Evolutionary conservation across 2,113 vertebrate genomes (phyloP).

Genomic region (Rallus limicola): DNA sequence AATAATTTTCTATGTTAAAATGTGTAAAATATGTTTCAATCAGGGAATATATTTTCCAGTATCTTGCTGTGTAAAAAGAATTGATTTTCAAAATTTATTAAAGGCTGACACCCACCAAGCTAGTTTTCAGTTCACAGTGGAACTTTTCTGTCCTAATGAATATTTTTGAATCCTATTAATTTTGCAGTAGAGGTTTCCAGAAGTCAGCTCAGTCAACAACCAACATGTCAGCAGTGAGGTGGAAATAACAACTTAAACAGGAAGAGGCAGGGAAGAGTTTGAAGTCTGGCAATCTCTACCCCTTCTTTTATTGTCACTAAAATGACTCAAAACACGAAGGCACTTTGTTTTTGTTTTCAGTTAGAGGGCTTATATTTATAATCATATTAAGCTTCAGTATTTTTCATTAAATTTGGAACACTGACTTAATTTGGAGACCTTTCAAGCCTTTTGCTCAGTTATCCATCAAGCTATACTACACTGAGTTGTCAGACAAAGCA

Average conservation of each 20-base stretch:
- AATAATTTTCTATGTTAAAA: not conserved
- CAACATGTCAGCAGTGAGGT: not conserved
- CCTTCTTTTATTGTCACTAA: not conserved
- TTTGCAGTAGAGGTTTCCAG: not conserved
- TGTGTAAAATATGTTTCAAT: not conserved
- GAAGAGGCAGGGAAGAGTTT: not conserved
- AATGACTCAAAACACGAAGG: not conserved
- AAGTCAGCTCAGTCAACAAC: not conserved
- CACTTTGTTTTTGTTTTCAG: not conserved
- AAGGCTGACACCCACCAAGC: not conserved
- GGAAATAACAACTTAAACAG: not conserved
- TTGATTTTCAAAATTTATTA: not conserved
- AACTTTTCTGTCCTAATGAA: not conserved
- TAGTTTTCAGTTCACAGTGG: not conserved
- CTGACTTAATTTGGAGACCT: not conserved
- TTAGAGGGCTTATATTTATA: not conserved
- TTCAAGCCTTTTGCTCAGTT: not conserved
- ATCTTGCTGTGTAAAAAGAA: not conserved
- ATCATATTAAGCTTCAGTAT: not conserved
- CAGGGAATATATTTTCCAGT: not conserved
- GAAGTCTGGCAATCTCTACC: not conserved
- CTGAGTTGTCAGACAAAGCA: slow-evolving; percentile 11
- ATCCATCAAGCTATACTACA: slow-evolving; percentile 6
- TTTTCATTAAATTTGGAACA: not conserved
- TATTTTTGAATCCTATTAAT: not conserved